Evolutionary conservation across 2,888 invertebrate species (phyloP).

Genomic region (Heterodera filipjevi): DNA sequence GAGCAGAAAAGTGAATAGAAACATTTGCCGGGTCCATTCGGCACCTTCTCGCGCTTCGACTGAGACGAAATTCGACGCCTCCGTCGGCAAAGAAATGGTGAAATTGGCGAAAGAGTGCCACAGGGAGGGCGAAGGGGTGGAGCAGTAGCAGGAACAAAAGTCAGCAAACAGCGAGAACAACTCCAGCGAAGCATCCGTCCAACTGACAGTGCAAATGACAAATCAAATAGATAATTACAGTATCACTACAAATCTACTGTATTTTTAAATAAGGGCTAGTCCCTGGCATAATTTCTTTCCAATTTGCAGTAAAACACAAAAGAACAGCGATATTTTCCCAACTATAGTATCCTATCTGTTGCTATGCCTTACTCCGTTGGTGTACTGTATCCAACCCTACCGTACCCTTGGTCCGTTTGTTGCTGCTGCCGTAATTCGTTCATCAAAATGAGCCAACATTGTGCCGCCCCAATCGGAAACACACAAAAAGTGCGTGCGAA

Average conservation of each 20-base stretch:
- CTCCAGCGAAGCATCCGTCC: conserved; percentile 8
- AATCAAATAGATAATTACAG: background rate
- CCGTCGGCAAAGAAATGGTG: background rate
- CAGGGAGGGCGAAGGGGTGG: background rate
- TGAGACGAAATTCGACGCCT: background rate
- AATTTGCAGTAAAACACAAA: no score
- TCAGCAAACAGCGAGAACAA: background rate
- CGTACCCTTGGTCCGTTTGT: background rate
- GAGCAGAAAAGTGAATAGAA: conserved; percentile 22
- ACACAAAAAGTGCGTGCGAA: background rate
- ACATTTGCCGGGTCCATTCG: conserved; percentile 16
- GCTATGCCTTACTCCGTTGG: no score
- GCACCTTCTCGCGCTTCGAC: no score
- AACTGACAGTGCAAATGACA: background rate
- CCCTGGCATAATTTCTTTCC: background rate
- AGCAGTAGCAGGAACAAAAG: background rate
- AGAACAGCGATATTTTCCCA: background rate
- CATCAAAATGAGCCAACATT: conserved; percentile 15
- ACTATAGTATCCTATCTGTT: background rate
- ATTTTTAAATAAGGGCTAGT: no score
- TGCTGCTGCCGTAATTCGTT: background rate
- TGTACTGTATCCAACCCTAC: background rate
- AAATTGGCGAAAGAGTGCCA: background rate
- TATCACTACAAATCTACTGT: background rate
- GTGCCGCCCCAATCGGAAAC: background rate